Evolutionary conservation across 30 jellyfish, hydroid and myxozoan species (phyloP).

Genomic region (Aurelia coerulea): DNA sequence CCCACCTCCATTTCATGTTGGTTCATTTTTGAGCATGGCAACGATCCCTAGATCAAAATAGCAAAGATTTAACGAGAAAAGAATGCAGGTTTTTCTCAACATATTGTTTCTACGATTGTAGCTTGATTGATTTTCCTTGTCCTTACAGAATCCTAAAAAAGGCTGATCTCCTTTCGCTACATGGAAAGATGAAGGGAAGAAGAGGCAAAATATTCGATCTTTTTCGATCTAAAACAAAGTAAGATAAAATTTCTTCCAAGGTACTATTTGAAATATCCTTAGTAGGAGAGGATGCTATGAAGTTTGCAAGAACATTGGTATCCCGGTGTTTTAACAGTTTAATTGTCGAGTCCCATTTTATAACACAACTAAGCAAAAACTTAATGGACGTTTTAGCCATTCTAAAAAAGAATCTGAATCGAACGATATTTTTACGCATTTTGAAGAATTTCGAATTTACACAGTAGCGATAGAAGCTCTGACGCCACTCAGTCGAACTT

Average conservation of each 20-base stretch:
- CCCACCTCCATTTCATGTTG: too few relatives aligned
- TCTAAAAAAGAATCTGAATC: too few relatives aligned
- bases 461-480: too few relatives aligned
- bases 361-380: too few relatives aligned
- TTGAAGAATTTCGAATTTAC: too few relatives aligned
- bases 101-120: background rate
- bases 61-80: background rate
- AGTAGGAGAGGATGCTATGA: background rate
- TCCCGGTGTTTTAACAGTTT: background rate
- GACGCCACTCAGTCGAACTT: too few relatives aligned
- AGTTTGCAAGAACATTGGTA: background rate
- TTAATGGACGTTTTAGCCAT: too few relatives aligned
- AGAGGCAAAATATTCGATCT: slow-evolving; percentile 68
- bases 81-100: background rate
- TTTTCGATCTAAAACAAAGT: slow-evolving; percentile 60
- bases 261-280: background rate
- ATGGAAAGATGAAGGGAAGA: slow-evolving; percentile 93
- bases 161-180: slow-evolving; percentile 77
- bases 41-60: too few relatives aligned
- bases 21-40: too few relatives aligned
- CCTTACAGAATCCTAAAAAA: slow-evolving; percentile 59
- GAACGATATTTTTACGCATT: too few relatives aligned
- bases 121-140: background rate
- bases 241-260: background rate
- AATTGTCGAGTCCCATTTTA: too few relatives aligned